Percentiles rank a stretch among this genome's conserved stretches.
These are phyloP conservation scores for Phyto melanocephala DNA, from an alignment of 2,888 invertebrate genomes.

Conservation along the genomic window DNA sequence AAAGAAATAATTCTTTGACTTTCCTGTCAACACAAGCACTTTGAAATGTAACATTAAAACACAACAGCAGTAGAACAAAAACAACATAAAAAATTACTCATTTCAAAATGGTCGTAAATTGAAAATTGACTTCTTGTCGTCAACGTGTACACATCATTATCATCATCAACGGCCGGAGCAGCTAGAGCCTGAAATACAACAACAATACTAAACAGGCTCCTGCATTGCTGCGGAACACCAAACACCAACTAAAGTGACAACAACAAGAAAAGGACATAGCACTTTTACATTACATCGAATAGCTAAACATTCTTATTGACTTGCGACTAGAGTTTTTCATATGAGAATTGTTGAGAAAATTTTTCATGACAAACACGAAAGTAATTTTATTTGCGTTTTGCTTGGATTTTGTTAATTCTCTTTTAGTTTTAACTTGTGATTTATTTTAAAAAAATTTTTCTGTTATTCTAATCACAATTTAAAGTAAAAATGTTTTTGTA, in stretches of 20 bases:
- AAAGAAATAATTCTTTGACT: neutral
- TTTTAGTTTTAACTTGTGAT: too few relatives aligned
- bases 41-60: slow-evolving; percentile 2
- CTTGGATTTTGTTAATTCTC: too few relatives aligned
- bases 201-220: slow-evolving; percentile 30
- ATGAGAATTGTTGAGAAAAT: too few relatives aligned
- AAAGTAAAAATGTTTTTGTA: too few relatives aligned
- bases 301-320: neutral
- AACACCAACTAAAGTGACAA: neutral
- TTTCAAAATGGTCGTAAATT: slow-evolving; percentile 77
- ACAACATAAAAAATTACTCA: slow-evolving; percentile 71
- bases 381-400: too few relatives aligned
- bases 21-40: neutral
- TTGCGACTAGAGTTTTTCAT: neutral
- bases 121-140: slow-evolving; percentile 76
- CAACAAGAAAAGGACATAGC: slow-evolving; percentile 27
- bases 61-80: neutral
- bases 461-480: too few relatives aligned
- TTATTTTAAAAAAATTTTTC: too few relatives aligned
- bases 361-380: too few relatives aligned
- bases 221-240: neutral
- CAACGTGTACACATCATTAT: slow-evolving; percentile 62
- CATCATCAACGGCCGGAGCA: slow-evolving; percentile 36
- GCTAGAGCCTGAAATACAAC: neutral
- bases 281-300: slow-evolving; percentile 5